phyloP scores from a whole-genome alignment of 2,797 vertebrate species.

The Clarias fuscus region DNA sequence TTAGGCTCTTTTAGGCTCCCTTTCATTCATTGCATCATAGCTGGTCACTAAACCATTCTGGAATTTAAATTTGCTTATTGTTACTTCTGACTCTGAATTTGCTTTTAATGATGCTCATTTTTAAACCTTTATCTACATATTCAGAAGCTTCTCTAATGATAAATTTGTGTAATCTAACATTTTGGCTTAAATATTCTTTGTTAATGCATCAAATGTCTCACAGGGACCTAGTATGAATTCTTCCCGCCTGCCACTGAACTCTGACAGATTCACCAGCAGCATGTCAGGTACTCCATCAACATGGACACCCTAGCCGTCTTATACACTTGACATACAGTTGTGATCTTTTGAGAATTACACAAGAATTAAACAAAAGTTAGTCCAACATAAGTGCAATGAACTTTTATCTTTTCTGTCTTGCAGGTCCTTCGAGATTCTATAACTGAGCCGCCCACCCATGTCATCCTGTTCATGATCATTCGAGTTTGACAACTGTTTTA shows the following conservation, averaged over 20 bases:
- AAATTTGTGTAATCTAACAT: not conserved
- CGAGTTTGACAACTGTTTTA: not conserved
- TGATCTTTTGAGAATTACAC: not conserved
- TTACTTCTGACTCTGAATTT: not conserved
- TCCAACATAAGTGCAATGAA: not conserved
- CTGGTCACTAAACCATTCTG: not conserved
- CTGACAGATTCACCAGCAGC: conserved; percentile 60
- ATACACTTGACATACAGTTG: not conserved
- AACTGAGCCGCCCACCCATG: conserved; percentile 59
- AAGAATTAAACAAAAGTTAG: not conserved
- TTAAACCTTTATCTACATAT: not conserved
- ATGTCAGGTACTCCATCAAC: conserved; percentile 43
- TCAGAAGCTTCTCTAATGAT: not conserved
- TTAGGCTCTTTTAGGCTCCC: not conserved
- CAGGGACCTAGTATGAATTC: conserved; percentile 64
- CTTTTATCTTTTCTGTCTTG: conserved; percentile 20
- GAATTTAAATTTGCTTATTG: not conserved
- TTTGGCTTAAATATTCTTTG: conserved; percentile 3
- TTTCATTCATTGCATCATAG: not conserved
- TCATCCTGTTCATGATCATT: not conserved
- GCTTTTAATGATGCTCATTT: not conserved
- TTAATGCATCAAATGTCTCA: conserved; percentile 21
- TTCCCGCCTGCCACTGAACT: conserved; percentile 49
- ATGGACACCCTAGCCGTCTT: not conserved
- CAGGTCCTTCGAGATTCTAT: conserved; percentile 68